Evolutionary conservation across 2,113 vertebrate genomes (phyloP).

Genomic region (Cathartes aura): DNA sequence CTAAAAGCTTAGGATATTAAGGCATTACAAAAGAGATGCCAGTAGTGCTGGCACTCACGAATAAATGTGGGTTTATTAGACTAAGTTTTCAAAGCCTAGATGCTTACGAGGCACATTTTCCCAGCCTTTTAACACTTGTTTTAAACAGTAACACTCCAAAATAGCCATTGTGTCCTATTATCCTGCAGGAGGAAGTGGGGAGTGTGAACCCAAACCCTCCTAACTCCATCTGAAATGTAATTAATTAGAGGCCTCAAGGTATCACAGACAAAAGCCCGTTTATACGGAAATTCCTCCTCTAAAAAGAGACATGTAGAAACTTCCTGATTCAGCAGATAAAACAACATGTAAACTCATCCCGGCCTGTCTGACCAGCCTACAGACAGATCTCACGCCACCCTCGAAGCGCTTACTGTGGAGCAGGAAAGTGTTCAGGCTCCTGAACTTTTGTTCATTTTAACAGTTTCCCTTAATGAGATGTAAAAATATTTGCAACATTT

Average conservation of each 20-base stretch:
- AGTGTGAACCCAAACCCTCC: background rate
- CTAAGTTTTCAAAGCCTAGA: constrained; percentile 8
- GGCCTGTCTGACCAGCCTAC: background rate
- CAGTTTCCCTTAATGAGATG: background rate
- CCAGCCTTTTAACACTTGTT: constrained; percentile 23
- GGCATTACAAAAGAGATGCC: background rate
- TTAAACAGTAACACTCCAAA: constrained; percentile 42
- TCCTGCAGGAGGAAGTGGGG: background rate
- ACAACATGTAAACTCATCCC: background rate
- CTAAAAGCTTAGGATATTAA: constrained; percentile 7
- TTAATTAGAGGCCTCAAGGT: constrained; percentile 41
- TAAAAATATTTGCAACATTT: background rate
- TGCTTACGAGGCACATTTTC: background rate
- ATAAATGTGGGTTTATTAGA: background rate
- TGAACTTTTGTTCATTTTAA: background rate
- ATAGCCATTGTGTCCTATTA: background rate
- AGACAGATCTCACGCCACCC: background rate
- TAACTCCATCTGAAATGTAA: constrained; percentile 23
- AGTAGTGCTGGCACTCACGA: background rate
- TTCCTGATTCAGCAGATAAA: constrained; percentile 44
- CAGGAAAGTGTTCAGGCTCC: background rate
- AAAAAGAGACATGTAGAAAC: background rate
- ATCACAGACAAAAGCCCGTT: constrained; percentile 32
- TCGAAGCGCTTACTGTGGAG: background rate
- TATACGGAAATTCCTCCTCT: constrained; percentile 45